Base-by-base conservation (phyloP, 2,113 vertebrate genomes). In the Xyrauchen texanus region DNA sequence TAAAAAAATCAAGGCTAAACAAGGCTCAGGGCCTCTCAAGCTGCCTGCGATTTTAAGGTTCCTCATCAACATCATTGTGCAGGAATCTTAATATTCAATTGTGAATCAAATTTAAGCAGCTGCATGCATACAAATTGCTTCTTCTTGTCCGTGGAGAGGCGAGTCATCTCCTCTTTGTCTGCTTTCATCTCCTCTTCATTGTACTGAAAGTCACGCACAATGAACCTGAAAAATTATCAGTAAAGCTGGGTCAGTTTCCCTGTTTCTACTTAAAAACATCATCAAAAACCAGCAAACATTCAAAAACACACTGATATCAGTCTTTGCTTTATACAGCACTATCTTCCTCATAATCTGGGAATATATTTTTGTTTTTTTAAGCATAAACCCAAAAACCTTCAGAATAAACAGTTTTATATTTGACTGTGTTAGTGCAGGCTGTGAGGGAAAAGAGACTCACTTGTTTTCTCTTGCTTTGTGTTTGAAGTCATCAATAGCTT, bases 171-270 rank as follows among this genome's bases (percentile, higher is more conserved):
- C 86, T 98, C 96, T 90, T 98, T 98, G 88, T 99, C 97, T 0
- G 97, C 97, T 87, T 96, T 98, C 96, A 99, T 94, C 87, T 98
- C 96, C 79, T 96, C 96, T 88, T 98, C 97, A 10, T 99, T 99
- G 87, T 99, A 99, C 87, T 96, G 96, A 88, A 99, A 99, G 84
- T 98, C 97, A 88, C 97, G 95, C 68, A 99, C 96, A 3, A 91
- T 89, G 88, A 98, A 99, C 82, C 97, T 99, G 83, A 89, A 89
- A 68, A 8, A 65, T 47, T 80, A 13, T 21, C 8, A 12, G 11
- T 44, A 10, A 49, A 4, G 7, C 52, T 11, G 46, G n/a, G 13
- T 73, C 62, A 67, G 52, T 4, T 12, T 67, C 16, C 7, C 2
- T 57, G 13, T 44, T 34, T 34, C 21, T 34, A 34, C 21, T 34